Percentiles rank a stretch among this genome's conserved stretches.
Conservation (phyloP, 2,113 vertebrate genomes). For the Axis porcinus region DNA sequence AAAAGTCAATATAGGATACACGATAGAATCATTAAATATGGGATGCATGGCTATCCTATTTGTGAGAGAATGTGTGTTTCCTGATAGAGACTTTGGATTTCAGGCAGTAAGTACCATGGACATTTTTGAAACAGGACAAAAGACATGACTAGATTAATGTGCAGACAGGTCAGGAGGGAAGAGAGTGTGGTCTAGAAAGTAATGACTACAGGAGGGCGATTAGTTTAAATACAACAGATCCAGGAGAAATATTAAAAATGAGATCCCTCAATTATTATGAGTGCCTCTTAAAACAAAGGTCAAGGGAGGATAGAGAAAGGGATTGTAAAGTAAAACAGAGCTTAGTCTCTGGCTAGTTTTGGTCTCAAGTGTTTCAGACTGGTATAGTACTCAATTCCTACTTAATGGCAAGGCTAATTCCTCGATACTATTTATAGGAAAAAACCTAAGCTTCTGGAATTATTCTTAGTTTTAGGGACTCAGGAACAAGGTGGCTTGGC, state of each 20-base stretch:
- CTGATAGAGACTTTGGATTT: not conserved
- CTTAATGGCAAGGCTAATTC: conserved; percentile 22
- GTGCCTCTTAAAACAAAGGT: not conserved
- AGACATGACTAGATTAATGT: not conserved
- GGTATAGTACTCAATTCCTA: not conserved
- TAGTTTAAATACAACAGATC: not conserved
- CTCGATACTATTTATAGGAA: conserved; percentile 7
- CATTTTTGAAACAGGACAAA: not conserved
- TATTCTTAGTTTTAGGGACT: conserved; percentile 40
- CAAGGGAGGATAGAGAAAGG: not conserved
- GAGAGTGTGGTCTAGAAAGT: not conserved
- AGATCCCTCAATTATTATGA: not conserved
- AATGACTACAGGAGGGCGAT: not conserved
- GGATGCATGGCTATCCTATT: not conserved
- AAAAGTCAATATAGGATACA: not conserved
- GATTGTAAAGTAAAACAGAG: conserved; percentile 2
- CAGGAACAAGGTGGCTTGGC: not conserved
- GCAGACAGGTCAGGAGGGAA: not conserved
- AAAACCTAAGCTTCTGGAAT: conserved; percentile 29
- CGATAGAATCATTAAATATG: not conserved
- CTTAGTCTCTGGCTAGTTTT: not conserved
- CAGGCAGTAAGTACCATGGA: not conserved
- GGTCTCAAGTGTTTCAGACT: conserved; percentile 22
- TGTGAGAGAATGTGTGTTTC: not conserved
- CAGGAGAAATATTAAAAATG: conserved; percentile 17